Base-by-base conservation (phyloP, 2,797 vertebrate genomes). In the Rallus crepitans region DNA sequence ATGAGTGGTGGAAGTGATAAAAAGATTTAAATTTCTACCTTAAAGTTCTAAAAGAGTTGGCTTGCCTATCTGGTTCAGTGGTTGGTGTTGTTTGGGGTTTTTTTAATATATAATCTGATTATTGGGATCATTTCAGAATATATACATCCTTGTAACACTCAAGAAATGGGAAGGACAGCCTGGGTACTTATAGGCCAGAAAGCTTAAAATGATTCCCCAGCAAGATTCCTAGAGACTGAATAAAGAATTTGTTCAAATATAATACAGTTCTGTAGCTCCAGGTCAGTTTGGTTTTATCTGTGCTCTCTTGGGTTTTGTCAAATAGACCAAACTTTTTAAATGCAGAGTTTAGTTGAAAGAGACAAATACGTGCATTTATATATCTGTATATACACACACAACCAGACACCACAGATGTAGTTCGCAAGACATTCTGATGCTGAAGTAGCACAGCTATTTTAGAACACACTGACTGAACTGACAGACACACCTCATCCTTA, bases 401-500 rank as follows among this genome's bases (percentile, higher is more conserved):
- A 37, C 37, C 37, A 10, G 37, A 37, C 37, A 56, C 25, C 16
- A 35, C 6, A 81, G 9, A 12, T 21, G 18, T 18, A 64, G 39
- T 33, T 73, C 31, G 8, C 30, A 63, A 68, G 28, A 47, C 28
- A 39, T 53, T 20, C 27, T 42, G 19, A 50, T 47, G 31, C 47
- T 45, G 9, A 59, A 82, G 35, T 39, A 35, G 35, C 12, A 47
- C 8, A 66, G 47, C 11, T 24, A 47, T 60, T 48, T 56, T 15
- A 23, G 31, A 64, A 48, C 19, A 9, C 6, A 1, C 21, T 33
- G 37, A 16, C 50, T 12, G 7, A 61, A 52, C 37, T 61, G 70
- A 12, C 50, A 1, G 2, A 20, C 37, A 9, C 5, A 68, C 7
- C 24, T 53, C 1, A 0, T 48, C 28, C 33, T 45, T 78, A 39